Percentiles rank a stretch among this genome's conserved stretches.
Evolutionary conservation across 2,113 vertebrate species (phyloP).

Genomic region (Ranitomeya imitator): DNA sequence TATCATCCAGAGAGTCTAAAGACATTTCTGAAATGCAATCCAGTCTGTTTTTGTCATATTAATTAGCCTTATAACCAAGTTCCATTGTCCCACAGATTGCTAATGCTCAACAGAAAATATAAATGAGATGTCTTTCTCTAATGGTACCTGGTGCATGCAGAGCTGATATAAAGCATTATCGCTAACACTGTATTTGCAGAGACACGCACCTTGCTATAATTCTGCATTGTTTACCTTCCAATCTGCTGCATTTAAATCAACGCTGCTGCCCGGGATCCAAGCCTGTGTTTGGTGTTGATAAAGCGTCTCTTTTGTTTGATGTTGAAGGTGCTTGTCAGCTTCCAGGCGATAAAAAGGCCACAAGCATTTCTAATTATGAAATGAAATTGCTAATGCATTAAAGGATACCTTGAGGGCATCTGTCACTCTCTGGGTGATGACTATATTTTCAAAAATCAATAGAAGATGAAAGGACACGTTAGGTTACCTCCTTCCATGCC

Average conservation of each 20-base stretch:
- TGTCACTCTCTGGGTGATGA: constrained; percentile 42
- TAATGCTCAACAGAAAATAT: not conserved
- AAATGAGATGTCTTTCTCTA: rapidly evolving
- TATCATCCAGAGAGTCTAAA: not conserved
- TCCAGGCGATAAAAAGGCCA: constrained; percentile 58
- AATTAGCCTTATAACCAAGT: constrained; percentile 26
- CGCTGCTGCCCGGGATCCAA: constrained; percentile 40
- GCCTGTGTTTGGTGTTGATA: constrained; percentile 59
- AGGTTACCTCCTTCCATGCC: constrained; percentile 23
- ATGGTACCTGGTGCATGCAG: not conserved
- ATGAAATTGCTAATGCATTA: constrained; percentile 59
- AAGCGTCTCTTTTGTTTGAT: constrained; percentile 61
- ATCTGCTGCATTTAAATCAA: constrained; percentile 43
- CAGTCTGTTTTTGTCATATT: constrained; percentile 9
- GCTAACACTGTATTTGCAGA: constrained; percentile 7
- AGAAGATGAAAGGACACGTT: not conserved
- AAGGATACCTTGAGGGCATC: constrained; percentile 54
- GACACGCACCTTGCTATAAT: constrained; percentile 16
- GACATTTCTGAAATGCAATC: not conserved
- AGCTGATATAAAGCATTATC: not conserved
- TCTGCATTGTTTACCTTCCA: constrained; percentile 44
- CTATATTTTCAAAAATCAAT: not conserved
- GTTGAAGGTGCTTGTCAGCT: constrained; percentile 61
- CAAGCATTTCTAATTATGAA: constrained; percentile 63
- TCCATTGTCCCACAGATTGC: not conserved